Conservation (phyloP, 2,888 invertebrate genomes). For the Iphiclides podalirius region DNA sequence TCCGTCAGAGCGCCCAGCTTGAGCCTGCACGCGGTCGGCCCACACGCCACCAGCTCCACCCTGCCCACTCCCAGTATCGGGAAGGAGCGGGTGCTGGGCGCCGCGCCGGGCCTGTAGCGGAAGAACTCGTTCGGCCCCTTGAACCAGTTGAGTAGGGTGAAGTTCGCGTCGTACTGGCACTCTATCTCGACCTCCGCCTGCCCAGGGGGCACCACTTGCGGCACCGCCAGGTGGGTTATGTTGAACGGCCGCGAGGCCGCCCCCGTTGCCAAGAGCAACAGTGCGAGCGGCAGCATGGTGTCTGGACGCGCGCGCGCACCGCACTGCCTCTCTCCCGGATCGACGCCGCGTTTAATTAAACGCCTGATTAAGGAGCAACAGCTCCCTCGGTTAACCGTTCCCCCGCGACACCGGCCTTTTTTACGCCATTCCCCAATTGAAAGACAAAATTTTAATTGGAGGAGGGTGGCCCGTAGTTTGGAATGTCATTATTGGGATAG, state of each 20-base stretch:
- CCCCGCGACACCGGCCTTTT: slow-evolving; percentile 51
- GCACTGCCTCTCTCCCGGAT: slow-evolving; percentile 54
- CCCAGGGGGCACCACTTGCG: slow-evolving; percentile 49
- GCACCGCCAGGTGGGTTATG: slow-evolving; percentile 60
- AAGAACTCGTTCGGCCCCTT: slow-evolving; percentile 68
- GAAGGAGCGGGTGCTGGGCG: slow-evolving; percentile 61
- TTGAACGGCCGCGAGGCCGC: slow-evolving; percentile 50
- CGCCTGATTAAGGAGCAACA: slow-evolving; percentile 76
- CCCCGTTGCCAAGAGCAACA: slow-evolving; percentile 38
- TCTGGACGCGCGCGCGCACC: slow-evolving; percentile 55
- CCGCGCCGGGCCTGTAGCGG: slow-evolving; percentile 59
- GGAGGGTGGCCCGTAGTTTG: slow-evolving; percentile 47
- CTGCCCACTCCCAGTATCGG: slow-evolving; percentile 59
- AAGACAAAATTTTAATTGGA: slow-evolving; percentile 62
- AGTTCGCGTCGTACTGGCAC: slow-evolving; percentile 68
- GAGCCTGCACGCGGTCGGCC: slow-evolving; percentile 57
- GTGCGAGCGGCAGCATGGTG: slow-evolving; percentile 55
- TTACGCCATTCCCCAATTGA: slow-evolving; percentile 52
- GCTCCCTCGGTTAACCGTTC: slow-evolving; percentile 71
- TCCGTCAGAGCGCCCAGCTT: slow-evolving; percentile 57
- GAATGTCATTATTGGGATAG: slow-evolving; percentile 31
- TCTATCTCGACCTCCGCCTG: slow-evolving; percentile 59
- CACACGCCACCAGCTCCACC: slow-evolving; percentile 58
- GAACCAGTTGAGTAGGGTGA: slow-evolving; percentile 69
- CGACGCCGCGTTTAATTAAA: slow-evolving; percentile 70